These are phyloP conservation scores for Cryptomyrus ogoouensis DNA, from an alignment of 2,113 vertebrate genomes.

Conservation along the genomic window DNA sequence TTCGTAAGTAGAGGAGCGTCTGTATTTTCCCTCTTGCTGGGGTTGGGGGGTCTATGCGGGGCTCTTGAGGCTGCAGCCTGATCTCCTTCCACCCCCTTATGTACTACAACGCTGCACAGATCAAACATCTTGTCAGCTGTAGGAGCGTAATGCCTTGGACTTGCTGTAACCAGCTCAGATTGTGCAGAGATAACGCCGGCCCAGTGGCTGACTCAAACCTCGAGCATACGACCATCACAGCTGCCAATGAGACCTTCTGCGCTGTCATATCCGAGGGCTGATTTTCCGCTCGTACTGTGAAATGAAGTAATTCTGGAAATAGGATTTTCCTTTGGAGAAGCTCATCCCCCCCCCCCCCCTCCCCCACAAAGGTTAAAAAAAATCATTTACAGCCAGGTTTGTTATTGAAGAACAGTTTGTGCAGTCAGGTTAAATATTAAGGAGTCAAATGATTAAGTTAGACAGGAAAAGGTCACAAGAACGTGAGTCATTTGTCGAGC, in stretches of 20 bases:
- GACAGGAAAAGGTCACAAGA: neutral
- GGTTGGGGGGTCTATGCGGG: neutral
- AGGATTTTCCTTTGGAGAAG: neutral
- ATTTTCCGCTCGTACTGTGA: neutral
- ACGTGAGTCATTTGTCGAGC: neutral
- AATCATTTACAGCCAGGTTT: conserved; percentile 28
- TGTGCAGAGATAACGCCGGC: neutral
- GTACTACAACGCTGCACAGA: neutral
- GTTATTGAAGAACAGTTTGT: conserved; percentile 40
- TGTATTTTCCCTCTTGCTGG: neutral
- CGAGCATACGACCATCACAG: neutral
- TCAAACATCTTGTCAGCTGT: neutral
- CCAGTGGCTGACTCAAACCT: neutral
- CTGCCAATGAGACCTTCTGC: neutral
- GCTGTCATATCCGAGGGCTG: neutral
- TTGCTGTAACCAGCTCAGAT: neutral
- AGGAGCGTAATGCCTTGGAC: neutral
- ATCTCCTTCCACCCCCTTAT: neutral
- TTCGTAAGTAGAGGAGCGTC: too few species aligned
- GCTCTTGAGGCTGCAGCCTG: neutral
- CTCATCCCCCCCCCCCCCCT: neutral
- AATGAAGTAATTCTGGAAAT: neutral
- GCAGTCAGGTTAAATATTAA: conserved; percentile 35
- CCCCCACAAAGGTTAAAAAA: conserved; percentile 12
- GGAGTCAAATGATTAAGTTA: neutral